Conservation (phyloP, 2,113 vertebrate species). For the Ictalurus furcatus region DNA sequence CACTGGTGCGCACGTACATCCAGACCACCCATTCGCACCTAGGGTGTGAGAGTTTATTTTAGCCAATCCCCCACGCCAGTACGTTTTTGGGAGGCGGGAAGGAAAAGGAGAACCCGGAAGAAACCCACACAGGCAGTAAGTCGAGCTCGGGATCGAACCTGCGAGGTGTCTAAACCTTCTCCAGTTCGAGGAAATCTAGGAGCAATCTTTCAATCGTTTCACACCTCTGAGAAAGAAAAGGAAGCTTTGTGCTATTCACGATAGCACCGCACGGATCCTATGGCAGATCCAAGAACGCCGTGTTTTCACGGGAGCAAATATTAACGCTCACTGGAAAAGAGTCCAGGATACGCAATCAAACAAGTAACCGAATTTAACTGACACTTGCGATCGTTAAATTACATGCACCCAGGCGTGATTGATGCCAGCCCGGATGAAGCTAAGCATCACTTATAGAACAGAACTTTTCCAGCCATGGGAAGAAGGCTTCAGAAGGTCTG, state of each 20-base stretch:
- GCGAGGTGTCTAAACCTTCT: not conserved
- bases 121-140: not conserved
- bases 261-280: too few relatives aligned
- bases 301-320: not conserved
- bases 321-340: not conserved
- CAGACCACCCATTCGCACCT: not conserved
- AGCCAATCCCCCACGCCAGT: not conserved
- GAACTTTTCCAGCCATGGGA: not conserved
- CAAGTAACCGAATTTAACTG: not conserved
- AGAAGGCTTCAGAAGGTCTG: not conserved
- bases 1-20: too few relatives aligned
- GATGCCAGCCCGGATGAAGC: not conserved
- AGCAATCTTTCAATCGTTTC: too few relatives aligned
- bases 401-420: not conserved
- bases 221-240: too few relatives aligned
- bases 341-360: not conserved
- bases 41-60: not conserved
- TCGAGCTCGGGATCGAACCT: not conserved
- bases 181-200: not conserved
- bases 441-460: not conserved
- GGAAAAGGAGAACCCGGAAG: not conserved
- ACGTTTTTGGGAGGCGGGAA: not conserved
- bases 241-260: too few relatives aligned
- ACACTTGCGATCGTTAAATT: not conserved
- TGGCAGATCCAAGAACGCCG: not conserved